Evolutionary conservation across 2,113 vertebrate species (phyloP).

Genomic region (Lonchura striata): DNA sequence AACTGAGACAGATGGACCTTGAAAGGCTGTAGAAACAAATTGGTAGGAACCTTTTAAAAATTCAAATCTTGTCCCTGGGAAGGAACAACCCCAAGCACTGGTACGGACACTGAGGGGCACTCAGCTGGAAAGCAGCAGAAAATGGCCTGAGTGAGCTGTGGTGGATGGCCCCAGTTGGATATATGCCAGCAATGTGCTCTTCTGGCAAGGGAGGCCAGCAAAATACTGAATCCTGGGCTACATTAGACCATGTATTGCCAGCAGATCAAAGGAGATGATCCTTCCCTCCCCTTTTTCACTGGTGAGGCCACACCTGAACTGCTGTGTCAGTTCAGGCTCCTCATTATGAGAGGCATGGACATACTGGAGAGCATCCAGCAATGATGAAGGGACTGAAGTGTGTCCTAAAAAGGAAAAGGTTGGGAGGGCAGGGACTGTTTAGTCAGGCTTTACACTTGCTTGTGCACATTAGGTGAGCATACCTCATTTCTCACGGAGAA

Average conservation of each 20-base stretch:
- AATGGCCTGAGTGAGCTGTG: rapidly evolving
- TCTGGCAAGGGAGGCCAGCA: not conserved
- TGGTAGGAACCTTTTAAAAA: not conserved
- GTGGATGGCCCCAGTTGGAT: not conserved
- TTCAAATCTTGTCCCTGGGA: not conserved
- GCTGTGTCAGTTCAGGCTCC: not conserved
- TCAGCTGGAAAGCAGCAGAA: not conserved
- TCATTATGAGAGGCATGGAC: not conserved
- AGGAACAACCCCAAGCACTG: not conserved
- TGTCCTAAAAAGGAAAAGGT: not conserved
- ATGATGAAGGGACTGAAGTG: not conserved
- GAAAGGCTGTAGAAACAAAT: not conserved
- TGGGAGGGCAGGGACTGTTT: not conserved
- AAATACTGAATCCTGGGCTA: not conserved
- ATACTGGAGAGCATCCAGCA: not conserved
- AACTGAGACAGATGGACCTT: not conserved
- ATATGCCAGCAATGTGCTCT: not conserved
- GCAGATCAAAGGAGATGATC: not conserved
- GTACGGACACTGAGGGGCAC: too few relatives aligned
- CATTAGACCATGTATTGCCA: not conserved
- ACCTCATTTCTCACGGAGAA: not conserved
- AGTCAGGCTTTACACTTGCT: not conserved
- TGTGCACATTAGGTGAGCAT: not conserved
- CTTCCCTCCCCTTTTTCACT: not conserved
- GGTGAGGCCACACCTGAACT: not conserved